Evolutionary conservation across 2,113 vertebrate genomes (phyloP).

Genomic region (Xenus cinereus): DNA sequence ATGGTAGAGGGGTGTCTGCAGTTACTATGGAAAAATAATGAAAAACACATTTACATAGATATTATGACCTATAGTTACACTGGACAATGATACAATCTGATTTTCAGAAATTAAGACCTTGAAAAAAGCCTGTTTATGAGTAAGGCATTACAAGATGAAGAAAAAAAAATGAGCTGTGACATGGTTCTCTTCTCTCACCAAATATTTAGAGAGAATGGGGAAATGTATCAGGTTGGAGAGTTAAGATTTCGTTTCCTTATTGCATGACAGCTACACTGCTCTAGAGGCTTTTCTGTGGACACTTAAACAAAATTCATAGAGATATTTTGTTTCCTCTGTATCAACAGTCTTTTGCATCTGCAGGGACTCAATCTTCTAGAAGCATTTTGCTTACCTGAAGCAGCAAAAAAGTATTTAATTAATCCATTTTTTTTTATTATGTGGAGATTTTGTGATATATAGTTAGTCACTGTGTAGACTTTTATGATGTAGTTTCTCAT

Average conservation of each 20-base stretch:
- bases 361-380: background rate
- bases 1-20: background rate
- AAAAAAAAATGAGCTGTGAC: background rate
- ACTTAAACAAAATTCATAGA: background rate
- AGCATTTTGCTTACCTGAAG: background rate
- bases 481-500: constrained; percentile 10
- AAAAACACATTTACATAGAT: background rate
- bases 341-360: background rate
- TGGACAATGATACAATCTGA: background rate
- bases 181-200: background rate
- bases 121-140: background rate
- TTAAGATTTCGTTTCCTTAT: background rate
- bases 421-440: background rate
- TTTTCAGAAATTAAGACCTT: background rate
- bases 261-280: background rate
- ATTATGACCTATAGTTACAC: background rate
- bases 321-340: background rate
- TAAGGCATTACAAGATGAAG: background rate
- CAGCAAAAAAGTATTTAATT: background rate
- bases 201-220: background rate
- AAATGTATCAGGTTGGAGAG: background rate
- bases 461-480: background rate
- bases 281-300: background rate
- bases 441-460: background rate
- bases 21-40: background rate